Base-by-base conservation (phyloP, 2,113 vertebrate genomes). In the Okapia johnstoni region DNA sequence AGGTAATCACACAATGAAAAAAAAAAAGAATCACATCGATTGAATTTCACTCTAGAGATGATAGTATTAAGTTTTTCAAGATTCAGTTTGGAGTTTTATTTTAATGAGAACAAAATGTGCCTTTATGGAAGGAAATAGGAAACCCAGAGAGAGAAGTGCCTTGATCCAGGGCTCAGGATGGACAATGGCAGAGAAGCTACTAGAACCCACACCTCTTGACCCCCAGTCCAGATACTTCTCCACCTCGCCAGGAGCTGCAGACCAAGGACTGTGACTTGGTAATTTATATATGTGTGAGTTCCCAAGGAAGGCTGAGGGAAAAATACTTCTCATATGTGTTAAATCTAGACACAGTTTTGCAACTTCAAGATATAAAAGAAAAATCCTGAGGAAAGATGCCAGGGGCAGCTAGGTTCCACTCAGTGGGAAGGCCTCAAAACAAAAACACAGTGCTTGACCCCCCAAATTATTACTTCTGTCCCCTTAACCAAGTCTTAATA, bases 21-120 rank as follows among this genome's bases (percentile, higher is more conserved):
- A 81, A 26, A 90, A 93, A 70, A 55, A 90, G n/a, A n/a, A 26
- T 94, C 58, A 66, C 46, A 83, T 88, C 40, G 66, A 96, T 36
- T 77, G 73, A 63, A 79, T 97, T 97, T 96, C 90, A 92, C 83
- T 96, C 61, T 93, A 23, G 43, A 89, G 40, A 81, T 85, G 43
- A 79, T 14, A 70, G 43, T 52, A 54, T 30, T 73, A 36, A 3
- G 33, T 43, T 90, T 89, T 90, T 93, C 25, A 50, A 92, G 4
- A 81, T 77, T 93, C 66, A 83, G 25, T 85, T 94, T 92, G 91
- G 60, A 79, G 70, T 92, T 96, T 85, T 77, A 76, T 88, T 95
- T 90, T 90, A 80, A 88, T 94, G 43, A 85, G 66, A 96, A 88
- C 40, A 95, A 83, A 97, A 94, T 91, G 63, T 90, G 83, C 50